A percentile compares a stretch with the other conserved stretches of the same genome.
Evolutionary conservation across 2,888 invertebrate genomes (phyloP).

Genomic region (Meiosimyza decipiens): DNA sequence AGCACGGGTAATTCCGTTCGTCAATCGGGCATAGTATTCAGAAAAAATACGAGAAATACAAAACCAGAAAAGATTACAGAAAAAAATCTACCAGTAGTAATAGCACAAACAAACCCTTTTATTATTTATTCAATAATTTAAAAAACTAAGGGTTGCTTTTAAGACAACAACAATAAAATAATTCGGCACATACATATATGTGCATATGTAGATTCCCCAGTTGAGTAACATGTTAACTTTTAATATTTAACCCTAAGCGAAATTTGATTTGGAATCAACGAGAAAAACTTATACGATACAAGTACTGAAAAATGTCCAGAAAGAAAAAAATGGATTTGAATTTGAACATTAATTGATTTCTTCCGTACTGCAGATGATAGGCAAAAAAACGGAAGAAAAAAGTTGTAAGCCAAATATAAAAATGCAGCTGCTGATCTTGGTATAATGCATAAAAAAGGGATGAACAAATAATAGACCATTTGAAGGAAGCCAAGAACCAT

Average conservation of each 20-base stretch:
- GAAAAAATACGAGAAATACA: not conserved
- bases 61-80: not conserved
- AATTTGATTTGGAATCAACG: conserved; percentile 9
- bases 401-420: conserved; percentile 2
- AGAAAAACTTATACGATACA: not conserved
- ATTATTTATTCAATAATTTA: conserved; percentile 31
- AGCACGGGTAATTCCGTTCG: conserved; percentile 19
- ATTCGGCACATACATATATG: conserved; percentile 16
- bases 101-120: conserved; percentile 18
- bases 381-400: not conserved
- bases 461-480: conserved; percentile 25
- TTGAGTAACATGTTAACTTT: conserved; percentile 15
- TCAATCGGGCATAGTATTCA: conserved; percentile 1
- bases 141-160: conserved; percentile 29
- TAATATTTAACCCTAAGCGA: conserved; percentile 23
- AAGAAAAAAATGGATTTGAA: not conserved
- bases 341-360: conserved; percentile 14
- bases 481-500: conserved; percentile 4
- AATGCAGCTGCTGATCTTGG: conserved; percentile 28
- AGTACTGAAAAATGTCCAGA: too few relatives aligned
- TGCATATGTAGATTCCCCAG: conserved; percentile 6
- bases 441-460: not conserved
- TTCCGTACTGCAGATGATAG: not conserved
- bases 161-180: conserved; percentile 9
- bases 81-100: not conserved